These are phyloP conservation scores for Ctenicera cuprea DNA, from an alignment of 2,888 invertebrate species.

Conservation along the genomic window DNA sequence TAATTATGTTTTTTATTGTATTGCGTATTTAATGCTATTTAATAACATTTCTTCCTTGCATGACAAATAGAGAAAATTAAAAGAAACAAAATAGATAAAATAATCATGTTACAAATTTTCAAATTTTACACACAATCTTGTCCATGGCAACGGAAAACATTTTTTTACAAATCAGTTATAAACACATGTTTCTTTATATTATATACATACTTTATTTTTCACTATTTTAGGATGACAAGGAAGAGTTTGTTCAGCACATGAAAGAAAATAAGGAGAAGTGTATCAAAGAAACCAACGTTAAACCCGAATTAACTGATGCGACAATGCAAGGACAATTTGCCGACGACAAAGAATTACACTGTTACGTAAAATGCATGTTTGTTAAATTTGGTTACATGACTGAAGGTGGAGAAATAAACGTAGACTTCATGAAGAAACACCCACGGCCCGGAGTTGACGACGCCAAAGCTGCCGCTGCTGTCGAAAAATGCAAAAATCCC, in stretches of 20 bases:
- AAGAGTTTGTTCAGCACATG: slow-evolving; percentile 36
- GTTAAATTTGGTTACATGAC: slow-evolving; percentile 72
- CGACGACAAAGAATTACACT: slow-evolving; percentile 72
- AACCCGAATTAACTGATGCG: slow-evolving; percentile 59
- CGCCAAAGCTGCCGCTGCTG: slow-evolving; percentile 67
- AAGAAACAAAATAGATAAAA: too few species aligned
- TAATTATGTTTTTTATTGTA: too few species aligned
- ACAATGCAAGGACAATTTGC: slow-evolving; percentile 73
- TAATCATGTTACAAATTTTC: too few species aligned
- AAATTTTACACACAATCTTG: too few species aligned
- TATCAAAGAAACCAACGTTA: slow-evolving; percentile 65
- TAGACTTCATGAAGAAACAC: slow-evolving; percentile 58
- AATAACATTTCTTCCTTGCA: too few species aligned
- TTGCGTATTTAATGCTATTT: too few species aligned
- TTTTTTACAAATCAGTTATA: too few species aligned
- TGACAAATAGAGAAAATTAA: too few species aligned
- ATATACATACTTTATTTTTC: not conserved
- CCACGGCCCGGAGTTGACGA: slow-evolving; percentile 71
- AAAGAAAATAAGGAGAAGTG: slow-evolving; percentile 62
- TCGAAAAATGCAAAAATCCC: slow-evolving; percentile 14
- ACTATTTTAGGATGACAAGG: not conserved
- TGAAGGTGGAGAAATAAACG: slow-evolving; percentile 47
- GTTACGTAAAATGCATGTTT: slow-evolving; percentile 74
- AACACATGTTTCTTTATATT: not conserved
- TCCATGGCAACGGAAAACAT: too few species aligned